Evolutionary conservation across 2,113 vertebrate genomes (phyloP), one percentile per base, ranked within the genome.

Genomic region (Saccopteryx leptura): DNA sequence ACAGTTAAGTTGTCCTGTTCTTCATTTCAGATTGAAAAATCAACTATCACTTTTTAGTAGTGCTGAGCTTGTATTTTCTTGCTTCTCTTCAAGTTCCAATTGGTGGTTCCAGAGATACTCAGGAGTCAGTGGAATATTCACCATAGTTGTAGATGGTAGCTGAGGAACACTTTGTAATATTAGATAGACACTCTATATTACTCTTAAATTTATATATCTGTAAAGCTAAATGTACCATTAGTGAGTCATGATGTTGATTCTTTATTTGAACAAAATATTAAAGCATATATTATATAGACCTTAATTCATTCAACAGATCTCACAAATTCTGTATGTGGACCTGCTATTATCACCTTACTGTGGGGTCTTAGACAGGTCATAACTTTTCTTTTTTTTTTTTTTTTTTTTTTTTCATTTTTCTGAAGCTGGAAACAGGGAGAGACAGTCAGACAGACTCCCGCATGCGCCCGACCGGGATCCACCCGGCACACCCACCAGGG

Each of bases 201-300:
- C 13, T 80, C 60, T 63, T 68, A 88, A 90, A 61, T 88, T 60
- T 60, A 48, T 71, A n/a, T 8, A 26, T 58, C 5, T 6, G 2
- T 54, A 61, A 26, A n/a, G 4, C 24, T 89, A 74, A 74, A 11
- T 74, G 24, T 72, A n/a, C 13, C 21, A 33, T 31, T 69, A 65
- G 33, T 58, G 24, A 92, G 90, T 52, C 69, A 60, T 58, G 23
- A 91, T 46, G 69, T 39, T 82, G 15, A 75, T 91, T 92, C n/a
- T 87, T 89, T 69, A 85, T 24, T 82, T 90, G 9, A 91, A 72
- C 9, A 48, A 81, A 95, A 60, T 83, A 80, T 90, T 66, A 75
- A 90, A 66, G 24, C 24, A 39, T 69, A 26, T 80, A 63, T 39
- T 90, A 75, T 39, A 46, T 12, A 95, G 46, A 39, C 13, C 33